These are phyloP conservation scores for Typhlichthys eigenmanni DNA, from an alignment of 2,797 vertebrate genomes.

Conservation along the genomic window DNA sequence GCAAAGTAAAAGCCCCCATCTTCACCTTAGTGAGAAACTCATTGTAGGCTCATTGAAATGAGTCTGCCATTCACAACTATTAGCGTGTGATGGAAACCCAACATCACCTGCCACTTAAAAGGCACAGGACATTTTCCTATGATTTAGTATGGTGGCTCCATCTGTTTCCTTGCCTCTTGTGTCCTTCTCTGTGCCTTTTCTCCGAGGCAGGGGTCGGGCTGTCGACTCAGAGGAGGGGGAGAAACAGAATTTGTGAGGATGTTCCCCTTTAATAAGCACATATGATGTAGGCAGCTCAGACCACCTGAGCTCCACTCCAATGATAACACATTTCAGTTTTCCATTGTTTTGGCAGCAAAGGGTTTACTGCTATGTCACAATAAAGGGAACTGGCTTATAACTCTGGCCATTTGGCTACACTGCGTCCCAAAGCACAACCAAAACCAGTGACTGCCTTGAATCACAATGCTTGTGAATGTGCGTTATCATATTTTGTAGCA, in stretches of 20 bases:
- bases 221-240: constrained; percentile 28
- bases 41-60: too few relatives aligned
- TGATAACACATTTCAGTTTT: not conserved
- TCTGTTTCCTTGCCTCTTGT: constrained; percentile 10
- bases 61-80: constrained; percentile 46
- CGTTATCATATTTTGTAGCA: not conserved
- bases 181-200: not conserved
- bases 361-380: not conserved
- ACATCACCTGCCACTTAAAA: constrained; percentile 46
- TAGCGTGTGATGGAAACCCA: constrained; percentile 48
- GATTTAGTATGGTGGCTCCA: constrained; percentile 35
- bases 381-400: not conserved
- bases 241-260: constrained; percentile 29
- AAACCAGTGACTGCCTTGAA: not conserved
- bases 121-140: constrained; percentile 41
- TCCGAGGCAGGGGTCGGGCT: constrained; percentile 21
- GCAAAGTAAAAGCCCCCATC: too few relatives aligned
- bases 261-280: constrained; percentile 37
- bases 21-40: too few relatives aligned
- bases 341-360: not conserved
- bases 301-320: constrained; percentile 13
- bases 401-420: too few relatives aligned
- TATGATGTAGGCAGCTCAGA: constrained; percentile 24
- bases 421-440: too few relatives aligned
- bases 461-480: not conserved